Evolutionary conservation across 2,888 invertebrate genomes (phyloP), one percentile per base, ranked within the genome.

Genomic region (Chrysolina haemoptera): DNA sequence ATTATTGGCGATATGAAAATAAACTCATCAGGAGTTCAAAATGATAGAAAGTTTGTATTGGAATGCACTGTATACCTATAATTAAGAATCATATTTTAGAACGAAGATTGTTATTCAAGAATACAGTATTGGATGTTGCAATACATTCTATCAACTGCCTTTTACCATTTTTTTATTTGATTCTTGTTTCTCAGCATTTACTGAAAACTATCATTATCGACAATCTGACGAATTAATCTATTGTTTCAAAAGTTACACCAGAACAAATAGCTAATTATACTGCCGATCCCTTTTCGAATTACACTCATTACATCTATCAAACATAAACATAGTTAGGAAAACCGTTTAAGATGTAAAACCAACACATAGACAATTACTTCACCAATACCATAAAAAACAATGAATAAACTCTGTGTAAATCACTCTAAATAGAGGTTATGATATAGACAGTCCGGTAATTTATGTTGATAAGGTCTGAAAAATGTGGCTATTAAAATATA

Each of bases 401-500:
- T 68, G 53, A 68, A 68, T 63, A 69, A 73, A 53, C 68, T 69
- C 35, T 62, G 67, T 69, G 75, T 77, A 75, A 77, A 77, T 75
- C 77, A 73, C 67, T 48, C 59, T 70, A 70, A 75, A 75, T 68
- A 73, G 74, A 67, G 64, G 55, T 68, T 73, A 62, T 73, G 68
- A 70, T 70, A 70, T 63, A 66, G 55, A 59, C 71, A 70, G 71
- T 59, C 46, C 27, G 71, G 68, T 77, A 76, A 77, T 79, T 77
- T 79, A 77, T 78, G 79, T 76, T 73, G 74, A 76, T 76, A 73
- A 76, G 74, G 76, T 75, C 78, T 76, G 72, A 79, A 80, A 79
- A 79, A 77, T 74, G 79, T 71, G 70, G 76, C 76, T 76, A 81
- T 82, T 80, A 81, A 79, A 79, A 81, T 73, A 76, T 75, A 78